Conservation (phyloP, 1,140 invertebrate species). For the Ostrea denselamellosa region DNA sequence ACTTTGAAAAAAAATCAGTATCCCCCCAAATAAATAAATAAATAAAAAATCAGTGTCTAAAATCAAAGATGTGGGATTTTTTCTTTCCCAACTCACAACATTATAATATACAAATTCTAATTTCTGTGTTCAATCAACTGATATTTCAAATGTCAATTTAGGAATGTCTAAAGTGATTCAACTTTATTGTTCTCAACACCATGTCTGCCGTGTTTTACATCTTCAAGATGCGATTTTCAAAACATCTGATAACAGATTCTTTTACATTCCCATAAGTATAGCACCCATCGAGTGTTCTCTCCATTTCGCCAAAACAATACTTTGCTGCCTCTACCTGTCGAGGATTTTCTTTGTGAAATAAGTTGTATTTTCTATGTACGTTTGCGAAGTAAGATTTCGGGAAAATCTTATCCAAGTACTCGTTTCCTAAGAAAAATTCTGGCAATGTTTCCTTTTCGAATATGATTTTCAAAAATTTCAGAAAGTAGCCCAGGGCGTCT, state of each 20-base stretch:
- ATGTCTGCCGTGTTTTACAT: neutral
- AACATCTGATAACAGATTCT: neutral
- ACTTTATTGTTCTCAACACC: too few relatives aligned
- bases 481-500: conserved; percentile 8
- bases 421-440: conserved; percentile 1
- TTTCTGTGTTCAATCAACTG: too few relatives aligned
- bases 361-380: neutral
- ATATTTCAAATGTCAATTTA: too few relatives aligned
- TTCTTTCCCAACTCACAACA: too few relatives aligned
- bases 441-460: neutral
- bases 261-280: neutral
- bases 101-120: too few relatives aligned
- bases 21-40: too few relatives aligned
- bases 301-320: neutral
- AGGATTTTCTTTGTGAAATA: neutral
- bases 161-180: too few relatives aligned
- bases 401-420: conserved; percentile 5
- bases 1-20: too few relatives aligned
- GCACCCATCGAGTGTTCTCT: neutral
- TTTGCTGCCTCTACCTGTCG: neutral
- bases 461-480: neutral
- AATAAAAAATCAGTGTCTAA: too few relatives aligned
- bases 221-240: neutral
- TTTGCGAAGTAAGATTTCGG: conserved; percentile 13
- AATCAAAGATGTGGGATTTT: too few relatives aligned